Conservation (phyloP, 2,797 vertebrate species). For the Rhinophrynus dorsalis region DNA sequence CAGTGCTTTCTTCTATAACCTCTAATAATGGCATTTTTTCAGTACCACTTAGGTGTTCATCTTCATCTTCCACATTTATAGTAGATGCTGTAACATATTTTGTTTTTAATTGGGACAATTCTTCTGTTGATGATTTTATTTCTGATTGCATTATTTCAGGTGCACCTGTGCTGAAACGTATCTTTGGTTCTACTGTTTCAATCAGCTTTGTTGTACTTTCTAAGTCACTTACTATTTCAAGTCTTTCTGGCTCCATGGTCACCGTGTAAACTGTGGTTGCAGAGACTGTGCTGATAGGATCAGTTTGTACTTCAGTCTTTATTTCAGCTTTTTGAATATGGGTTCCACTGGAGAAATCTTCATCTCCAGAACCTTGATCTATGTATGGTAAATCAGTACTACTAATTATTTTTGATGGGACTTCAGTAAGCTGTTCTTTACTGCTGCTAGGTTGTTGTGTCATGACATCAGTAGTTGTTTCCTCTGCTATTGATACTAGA, state of each 20-base stretch:
- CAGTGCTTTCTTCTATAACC: constrained; percentile 41
- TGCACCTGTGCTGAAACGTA: constrained; percentile 1
- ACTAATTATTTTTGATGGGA: background rate
- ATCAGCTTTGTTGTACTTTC: constrained; percentile 6
- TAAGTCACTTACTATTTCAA: background rate
- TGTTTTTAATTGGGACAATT: constrained; percentile 24
- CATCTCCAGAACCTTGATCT: background rate
- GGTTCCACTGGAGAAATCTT: background rate
- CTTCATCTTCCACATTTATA: constrained; percentile 30
- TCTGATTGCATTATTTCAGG: constrained; percentile 4
- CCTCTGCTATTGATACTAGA: background rate
- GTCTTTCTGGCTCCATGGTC: background rate
- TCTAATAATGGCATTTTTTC: constrained; percentile 19
- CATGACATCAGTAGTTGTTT: background rate
- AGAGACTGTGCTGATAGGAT: background rate
- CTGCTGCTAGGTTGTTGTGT: background rate
- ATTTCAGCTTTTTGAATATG: background rate
- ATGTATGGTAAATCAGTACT: background rate
- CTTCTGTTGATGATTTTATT: constrained; percentile 17
- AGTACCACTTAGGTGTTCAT: constrained; percentile 10
- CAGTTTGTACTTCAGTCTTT: background rate
- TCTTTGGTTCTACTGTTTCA: background rate
- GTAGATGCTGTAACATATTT: constrained; percentile 1
- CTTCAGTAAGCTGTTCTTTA: background rate
- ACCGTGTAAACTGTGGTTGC: background rate